Evolutionary conservation across 2,888 invertebrate species (phyloP), one percentile per base, ranked within the genome.

Genomic region (Volucella inflata): DNA sequence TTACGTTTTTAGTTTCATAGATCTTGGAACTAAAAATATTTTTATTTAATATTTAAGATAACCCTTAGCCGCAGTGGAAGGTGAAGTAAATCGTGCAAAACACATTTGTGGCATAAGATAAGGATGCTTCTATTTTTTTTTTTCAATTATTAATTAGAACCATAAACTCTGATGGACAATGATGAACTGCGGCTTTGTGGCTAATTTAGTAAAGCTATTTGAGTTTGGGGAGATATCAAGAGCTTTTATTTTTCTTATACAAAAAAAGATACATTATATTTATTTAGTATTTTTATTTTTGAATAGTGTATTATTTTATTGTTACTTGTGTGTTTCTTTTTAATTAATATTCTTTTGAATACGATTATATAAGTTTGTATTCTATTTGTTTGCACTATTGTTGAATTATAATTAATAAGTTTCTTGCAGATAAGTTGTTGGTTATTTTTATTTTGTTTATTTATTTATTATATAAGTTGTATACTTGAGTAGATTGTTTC

Each of bases 191-290:
- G 36, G 40, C 12, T 36, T 21, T 40, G 74, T 38, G 53, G 40
- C 12, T 65, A 65, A 64, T 64, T 17, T 74, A 38, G 55, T 74
- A 74, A 74, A 64, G 74, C 74, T 74, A 57, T 65, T 16, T 74
- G 14, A 36, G 55, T 40, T 30, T 57, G 40, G 21, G 55, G 3
- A 53, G 1, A 16, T 8, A 14, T 46, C 16, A 14, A 38, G 48
- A n/a, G n/a, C 14, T 55, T n/a, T 8, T n/a, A 16, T 40, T 1
- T 36, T 8, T 60, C 30, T 50, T 62, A 62, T 44, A 62, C 36
- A 72, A 72, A 62, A 62, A 16, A 51, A 59, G 16, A 36, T 48
- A 21, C 11, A 48, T 38, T 50, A 40, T 79, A 72, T 79, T 59
- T 79, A 72, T 65, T 64, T 17, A 40, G 16, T 16, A n/a, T 36